Conservation (phyloP, 2,888 invertebrate species). For the Arctia plantaginis region DNA sequence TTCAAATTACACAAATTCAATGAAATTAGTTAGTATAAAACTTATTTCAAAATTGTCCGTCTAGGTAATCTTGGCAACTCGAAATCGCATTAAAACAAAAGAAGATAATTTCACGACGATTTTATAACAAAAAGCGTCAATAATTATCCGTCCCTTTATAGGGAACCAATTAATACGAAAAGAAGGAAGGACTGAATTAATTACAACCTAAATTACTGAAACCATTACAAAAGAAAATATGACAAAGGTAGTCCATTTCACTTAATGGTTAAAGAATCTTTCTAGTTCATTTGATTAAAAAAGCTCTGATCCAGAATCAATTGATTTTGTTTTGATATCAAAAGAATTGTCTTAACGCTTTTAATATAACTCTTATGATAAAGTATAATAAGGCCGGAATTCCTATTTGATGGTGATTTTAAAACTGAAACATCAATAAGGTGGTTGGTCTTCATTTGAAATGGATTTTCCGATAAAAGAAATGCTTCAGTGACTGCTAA, state of each 20-base stretch:
- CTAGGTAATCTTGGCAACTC: slow-evolving; percentile 23
- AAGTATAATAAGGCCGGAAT: slow-evolving; percentile 41
- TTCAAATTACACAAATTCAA: background rate
- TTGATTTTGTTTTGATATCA: slow-evolving; percentile 77
- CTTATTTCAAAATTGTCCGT: slow-evolving; percentile 3
- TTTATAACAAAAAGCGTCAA: slow-evolving; percentile 44
- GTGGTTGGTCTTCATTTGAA: slow-evolving; percentile 74
- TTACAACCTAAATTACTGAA: slow-evolving; percentile 68
- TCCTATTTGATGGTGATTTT: slow-evolving; percentile 31
- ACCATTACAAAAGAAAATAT: slow-evolving; percentile 79
- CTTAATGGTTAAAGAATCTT: slow-evolving; percentile 77
- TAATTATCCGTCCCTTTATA: slow-evolving; percentile 49
- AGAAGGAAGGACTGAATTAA: slow-evolving; percentile 63
- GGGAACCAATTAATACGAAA: slow-evolving; percentile 48
- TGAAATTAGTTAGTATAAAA: background rate
- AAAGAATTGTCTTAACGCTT: slow-evolving; percentile 55
- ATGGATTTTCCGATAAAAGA: slow-evolving; percentile 74
- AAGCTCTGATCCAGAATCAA: slow-evolving; percentile 74
- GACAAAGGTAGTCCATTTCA: slow-evolving; percentile 82
- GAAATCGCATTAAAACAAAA: slow-evolving; percentile 40
- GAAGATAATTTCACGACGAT: slow-evolving; percentile 29
- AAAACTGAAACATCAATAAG: slow-evolving; percentile 59
- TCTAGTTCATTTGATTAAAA: slow-evolving; percentile 83
- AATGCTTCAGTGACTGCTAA: slow-evolving; percentile 73
- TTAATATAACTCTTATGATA: slow-evolving; percentile 47